Evolutionary conservation across 2,888 invertebrate species (phyloP), one percentile per base, ranked within the genome.

Genomic region (Serrognathus titanus): DNA sequence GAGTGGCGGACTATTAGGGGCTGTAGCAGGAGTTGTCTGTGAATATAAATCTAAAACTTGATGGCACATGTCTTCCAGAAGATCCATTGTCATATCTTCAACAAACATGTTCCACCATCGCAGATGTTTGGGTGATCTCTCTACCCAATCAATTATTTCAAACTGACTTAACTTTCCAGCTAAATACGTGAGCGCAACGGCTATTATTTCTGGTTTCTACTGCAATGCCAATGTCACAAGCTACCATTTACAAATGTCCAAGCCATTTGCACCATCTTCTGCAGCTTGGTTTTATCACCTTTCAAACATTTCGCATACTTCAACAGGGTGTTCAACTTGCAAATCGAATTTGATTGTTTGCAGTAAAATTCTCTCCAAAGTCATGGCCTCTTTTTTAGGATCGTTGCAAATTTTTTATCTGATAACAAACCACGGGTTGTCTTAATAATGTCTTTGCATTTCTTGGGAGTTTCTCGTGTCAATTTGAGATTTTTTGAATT

Each of bases 401-500:
- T 97, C 36, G 90, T 90, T 51, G 84, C 81, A 72, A 94, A 96
- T 75, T 94, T 92, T 59, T 87, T 84, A 61, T 94, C 91, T 3
- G 88, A 88, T 36, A 97, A 80, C 59, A 94, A 80, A 52, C 84
- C 83, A 68, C 90, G 87, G 0, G 96, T 95, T 54, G 89, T 91
- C 80, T 90, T 91, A 53, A 98, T 94, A 49, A 99, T 94, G 78
- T 99, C 98, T 77, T 93, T 92, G 77, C 97, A 97, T 80, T 99
- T 99, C 78, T 99, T 99, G 52, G 99, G 99, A n/a, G 98, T 99
- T 80, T 99, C 99, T n/a, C n/a, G n/a, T n/a, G n/a, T n/a, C n/a
- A n/a, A n/a, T n/a, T n/a, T n/a, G n/a, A n/a, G n/a, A n/a, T 16
- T 16, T 16, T 1, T 16, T 16, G 2, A 16, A 16, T 16, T 2